These are phyloP conservation scores for Thamnophis sirtalis DNA, from an alignment of 2,113 vertebrate genomes.

Conservation along the genomic window DNA sequence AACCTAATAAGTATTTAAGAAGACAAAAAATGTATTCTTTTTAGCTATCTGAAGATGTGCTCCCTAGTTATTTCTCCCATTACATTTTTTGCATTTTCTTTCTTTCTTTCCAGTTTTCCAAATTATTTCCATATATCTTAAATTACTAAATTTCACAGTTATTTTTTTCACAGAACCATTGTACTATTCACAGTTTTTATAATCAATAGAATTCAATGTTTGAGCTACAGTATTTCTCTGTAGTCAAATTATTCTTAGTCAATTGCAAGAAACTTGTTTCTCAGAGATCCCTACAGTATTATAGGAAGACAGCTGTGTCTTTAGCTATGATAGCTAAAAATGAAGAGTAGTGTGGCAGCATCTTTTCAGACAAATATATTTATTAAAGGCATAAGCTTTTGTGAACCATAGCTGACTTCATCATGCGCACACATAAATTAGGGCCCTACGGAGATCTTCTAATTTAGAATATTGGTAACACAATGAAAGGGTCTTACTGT, in stretches of 20 bases:
- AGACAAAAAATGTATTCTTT: neutral
- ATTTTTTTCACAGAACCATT: neutral
- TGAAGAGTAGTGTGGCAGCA: neutral
- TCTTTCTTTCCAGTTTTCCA: neutral
- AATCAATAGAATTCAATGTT: neutral
- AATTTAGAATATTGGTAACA: neutral
- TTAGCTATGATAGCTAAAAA: neutral
- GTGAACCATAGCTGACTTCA: neutral
- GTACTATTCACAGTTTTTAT: neutral
- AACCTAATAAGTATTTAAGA: neutral
- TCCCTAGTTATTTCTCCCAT: neutral
- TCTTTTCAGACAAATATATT: neutral
- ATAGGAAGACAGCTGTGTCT: neutral
- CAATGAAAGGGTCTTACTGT: constrained; percentile 77
- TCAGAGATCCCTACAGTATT: neutral
- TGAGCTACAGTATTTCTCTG: neutral
- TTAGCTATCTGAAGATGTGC: neutral
- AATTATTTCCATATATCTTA: neutral
- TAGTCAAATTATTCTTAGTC: neutral
- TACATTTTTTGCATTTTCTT: neutral
- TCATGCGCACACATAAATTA: neutral
- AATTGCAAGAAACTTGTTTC: neutral
- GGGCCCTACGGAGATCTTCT: neutral
- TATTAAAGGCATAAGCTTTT: neutral
- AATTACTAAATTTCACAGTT: neutral